phyloP scores from a whole-genome alignment of 1,140 invertebrate genomes.

The Drosophila erecta region DNA sequence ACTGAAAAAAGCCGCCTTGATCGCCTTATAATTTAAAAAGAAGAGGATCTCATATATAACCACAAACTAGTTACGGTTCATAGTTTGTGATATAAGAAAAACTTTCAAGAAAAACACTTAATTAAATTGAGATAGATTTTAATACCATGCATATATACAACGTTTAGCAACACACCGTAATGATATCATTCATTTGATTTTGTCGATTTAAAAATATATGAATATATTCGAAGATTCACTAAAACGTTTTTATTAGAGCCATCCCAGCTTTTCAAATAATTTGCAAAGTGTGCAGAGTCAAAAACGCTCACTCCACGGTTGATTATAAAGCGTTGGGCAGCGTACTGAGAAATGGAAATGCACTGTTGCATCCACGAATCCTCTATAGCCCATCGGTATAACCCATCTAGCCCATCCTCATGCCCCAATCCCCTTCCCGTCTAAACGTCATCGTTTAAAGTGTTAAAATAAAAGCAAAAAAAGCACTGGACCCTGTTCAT shows the following conservation, averaged over 20 bases:
- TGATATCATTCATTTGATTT: too few relatives aligned
- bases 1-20: slow-evolving; percentile 1
- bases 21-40: too few relatives aligned
- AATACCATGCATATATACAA: too few relatives aligned
- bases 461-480: slow-evolving; percentile 77
- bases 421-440: slow-evolving; percentile 13
- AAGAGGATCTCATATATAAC: too few relatives aligned
- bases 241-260: not conserved
- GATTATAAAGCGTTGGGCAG: slow-evolving; percentile 70
- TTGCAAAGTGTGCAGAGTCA: slow-evolving; percentile 21
- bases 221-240: too few relatives aligned
- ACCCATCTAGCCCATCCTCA: slow-evolving; percentile 2
- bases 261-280: not conserved
- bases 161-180: too few relatives aligned
- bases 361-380: slow-evolving; percentile 41
- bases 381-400: slow-evolving; percentile 18
- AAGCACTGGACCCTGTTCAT: slow-evolving; percentile 43
- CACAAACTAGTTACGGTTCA: too few relatives aligned
- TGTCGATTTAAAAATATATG: too few relatives aligned
- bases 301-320: slow-evolving; percentile 41
- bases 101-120: too few relatives aligned
- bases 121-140: too few relatives aligned
- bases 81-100: too few relatives aligned
- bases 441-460: slow-evolving; percentile 74
- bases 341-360: slow-evolving; percentile 76